Percentiles rank a stretch among this genome's conserved stretches.
These are phyloP conservation scores for Seira musarum DNA, from an alignment of 2,888 invertebrate species.

Conservation along the genomic window DNA sequence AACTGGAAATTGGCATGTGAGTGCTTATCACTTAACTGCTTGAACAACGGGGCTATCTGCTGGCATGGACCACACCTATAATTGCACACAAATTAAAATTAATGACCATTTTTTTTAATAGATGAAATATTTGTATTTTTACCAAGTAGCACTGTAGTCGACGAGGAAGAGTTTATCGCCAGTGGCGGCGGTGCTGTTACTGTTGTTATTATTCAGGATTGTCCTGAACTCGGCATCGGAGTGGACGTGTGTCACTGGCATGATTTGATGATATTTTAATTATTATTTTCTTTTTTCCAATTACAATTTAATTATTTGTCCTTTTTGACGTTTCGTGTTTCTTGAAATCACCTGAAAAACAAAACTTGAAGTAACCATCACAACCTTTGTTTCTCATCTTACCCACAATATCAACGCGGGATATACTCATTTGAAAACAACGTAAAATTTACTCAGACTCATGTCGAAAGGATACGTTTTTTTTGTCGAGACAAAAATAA, in stretches of 20 bases:
- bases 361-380: no score
- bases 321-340: no score
- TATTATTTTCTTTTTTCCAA: background rate
- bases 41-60: slow-evolving; percentile 25
- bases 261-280: background rate
- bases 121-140: background rate
- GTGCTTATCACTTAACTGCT: slow-evolving; percentile 25
- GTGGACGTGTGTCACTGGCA: slow-evolving; percentile 28
- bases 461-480: no score
- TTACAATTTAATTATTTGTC: no score
- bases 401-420: no score
- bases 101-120: background rate
- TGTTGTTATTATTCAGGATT: background rate
- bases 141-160: slow-evolving; percentile 32
- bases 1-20: slow-evolving; percentile 24
- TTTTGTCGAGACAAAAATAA: no score
- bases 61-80: slow-evolving; percentile 39
- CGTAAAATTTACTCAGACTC: no score
- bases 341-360: no score
- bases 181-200: slow-evolving; percentile 2
- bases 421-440: no score
- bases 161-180: slow-evolving; percentile 16
- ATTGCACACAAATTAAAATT: background rate
- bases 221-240: slow-evolving; percentile 8
- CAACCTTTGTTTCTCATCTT: no score